Conservation (phyloP, 2,888 invertebrate genomes). For the Oxycera nigricornis region DNA sequence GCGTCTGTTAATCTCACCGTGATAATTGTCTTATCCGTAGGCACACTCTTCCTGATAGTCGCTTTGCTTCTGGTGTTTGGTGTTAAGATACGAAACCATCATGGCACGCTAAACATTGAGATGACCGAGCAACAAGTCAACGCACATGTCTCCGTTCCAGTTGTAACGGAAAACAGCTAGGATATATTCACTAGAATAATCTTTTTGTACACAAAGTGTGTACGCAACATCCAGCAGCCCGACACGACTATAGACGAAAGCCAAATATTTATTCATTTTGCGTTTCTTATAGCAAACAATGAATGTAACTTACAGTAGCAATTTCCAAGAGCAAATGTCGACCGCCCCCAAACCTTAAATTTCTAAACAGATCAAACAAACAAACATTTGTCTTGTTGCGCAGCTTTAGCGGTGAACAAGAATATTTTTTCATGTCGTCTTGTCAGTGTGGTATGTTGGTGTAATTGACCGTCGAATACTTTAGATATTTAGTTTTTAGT, state of each 20-base stretch:
- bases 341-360: background rate
- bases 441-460: background rate
- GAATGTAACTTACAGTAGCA: conserved; percentile 30
- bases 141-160: background rate
- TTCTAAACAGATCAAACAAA: background rate
- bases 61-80: background rate
- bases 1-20: conserved; percentile 8
- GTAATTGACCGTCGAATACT: too few species aligned
- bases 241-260: background rate
- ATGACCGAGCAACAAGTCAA: background rate
- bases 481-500: too few species aligned
- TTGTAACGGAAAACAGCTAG: background rate
- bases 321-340: conserved; percentile 23
- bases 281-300: background rate
- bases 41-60: background rate
- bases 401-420: background rate
- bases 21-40: background rate
- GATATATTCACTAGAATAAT: background rate
- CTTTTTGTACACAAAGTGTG: background rate
- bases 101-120: conserved; percentile 15
- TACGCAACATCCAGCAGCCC: background rate
- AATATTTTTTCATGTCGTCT: background rate
- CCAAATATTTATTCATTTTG: background rate
- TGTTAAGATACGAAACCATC: background rate
- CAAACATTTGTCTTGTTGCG: background rate